These are phyloP conservation scores for Theropithecus gelada DNA, from an alignment of 2,113 vertebrate species.

Conservation along the genomic window DNA sequence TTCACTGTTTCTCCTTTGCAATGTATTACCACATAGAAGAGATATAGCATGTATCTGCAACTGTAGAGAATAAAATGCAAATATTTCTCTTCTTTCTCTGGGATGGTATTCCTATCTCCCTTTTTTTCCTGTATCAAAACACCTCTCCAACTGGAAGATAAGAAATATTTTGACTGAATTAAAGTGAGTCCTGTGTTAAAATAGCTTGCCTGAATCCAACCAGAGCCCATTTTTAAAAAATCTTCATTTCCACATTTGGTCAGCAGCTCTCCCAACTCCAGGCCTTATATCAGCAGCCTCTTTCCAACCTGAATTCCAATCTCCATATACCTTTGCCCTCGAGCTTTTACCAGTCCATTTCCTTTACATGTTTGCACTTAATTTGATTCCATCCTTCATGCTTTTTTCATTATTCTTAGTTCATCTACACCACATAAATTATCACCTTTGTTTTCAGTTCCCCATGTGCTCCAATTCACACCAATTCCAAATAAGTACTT, in stretches of 20 bases:
- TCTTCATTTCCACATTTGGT: conserved; percentile 51
- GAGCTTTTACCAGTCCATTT: conserved; percentile 49
- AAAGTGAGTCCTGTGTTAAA: conserved; percentile 3
- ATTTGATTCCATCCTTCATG: conserved; percentile 64
- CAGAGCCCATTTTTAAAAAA: conserved; percentile 33
- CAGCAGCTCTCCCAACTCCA: not conserved
- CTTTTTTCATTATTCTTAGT: conserved; percentile 74
- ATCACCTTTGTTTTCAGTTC: conserved; percentile 78
- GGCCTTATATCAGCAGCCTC: not conserved
- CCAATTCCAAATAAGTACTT: conserved; percentile 83
- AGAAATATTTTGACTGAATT: conserved; percentile 41
- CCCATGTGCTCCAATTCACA: conserved; percentile 77
- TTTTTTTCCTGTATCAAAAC: not conserved
- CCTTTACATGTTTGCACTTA: conserved; percentile 62
- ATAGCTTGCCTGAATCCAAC: conserved; percentile 44
- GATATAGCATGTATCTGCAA: not conserved
- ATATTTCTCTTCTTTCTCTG: not conserved
- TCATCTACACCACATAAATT: conserved; percentile 80
- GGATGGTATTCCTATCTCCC: not conserved
- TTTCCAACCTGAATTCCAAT: not conserved
- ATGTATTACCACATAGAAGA: conserved; percentile 54
- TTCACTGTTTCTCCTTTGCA: conserved; percentile 42
- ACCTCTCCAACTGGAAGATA: not conserved
- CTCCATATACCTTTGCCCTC: conserved; percentile 51
- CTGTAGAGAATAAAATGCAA: conserved; percentile 38